A percentile compares a stretch with the other conserved stretches of the same genome.
These are phyloP conservation scores for Hiodon alosoides DNA, from an alignment of 2,113 vertebrate genomes.

Conservation along the genomic window DNA sequence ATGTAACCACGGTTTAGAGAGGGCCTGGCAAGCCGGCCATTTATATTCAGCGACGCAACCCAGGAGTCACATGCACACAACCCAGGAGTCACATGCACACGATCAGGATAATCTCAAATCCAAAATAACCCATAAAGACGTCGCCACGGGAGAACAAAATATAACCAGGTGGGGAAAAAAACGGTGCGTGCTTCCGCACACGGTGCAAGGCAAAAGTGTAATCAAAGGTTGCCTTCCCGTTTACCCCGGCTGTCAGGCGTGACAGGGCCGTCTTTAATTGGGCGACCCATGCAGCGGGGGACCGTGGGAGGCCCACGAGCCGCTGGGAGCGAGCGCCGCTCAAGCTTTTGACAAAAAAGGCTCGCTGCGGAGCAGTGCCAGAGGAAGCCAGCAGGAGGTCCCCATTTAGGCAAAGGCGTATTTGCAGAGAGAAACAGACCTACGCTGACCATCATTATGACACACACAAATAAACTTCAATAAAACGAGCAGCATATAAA, in stretches of 20 bases:
- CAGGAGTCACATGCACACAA: too few species aligned
- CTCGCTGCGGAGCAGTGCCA: conserved; percentile 5
- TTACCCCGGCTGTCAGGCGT: not conserved
- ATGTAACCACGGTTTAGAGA: too few species aligned
- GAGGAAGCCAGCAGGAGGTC: conserved; percentile 4
- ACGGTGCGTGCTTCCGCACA: not conserved
- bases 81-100: too few species aligned
- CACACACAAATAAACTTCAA: too few species aligned
- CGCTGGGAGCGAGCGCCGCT: not conserved
- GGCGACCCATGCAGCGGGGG: not conserved
- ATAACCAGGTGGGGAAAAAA: not conserved
- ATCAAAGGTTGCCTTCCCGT: not conserved
- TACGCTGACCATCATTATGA: not conserved
- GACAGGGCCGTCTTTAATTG: not conserved
- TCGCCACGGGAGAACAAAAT: too few species aligned
- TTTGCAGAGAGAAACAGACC: not conserved
- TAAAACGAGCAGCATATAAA: too few species aligned
- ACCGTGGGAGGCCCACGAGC: not conserved
- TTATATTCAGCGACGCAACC: too few species aligned
- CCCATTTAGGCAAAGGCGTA: not conserved
- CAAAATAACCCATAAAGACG: too few species aligned
- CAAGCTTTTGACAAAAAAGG: not conserved
- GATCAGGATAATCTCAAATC: too few species aligned
- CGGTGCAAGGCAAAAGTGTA: not conserved
- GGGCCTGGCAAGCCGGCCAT: too few species aligned